Evolutionary conservation across 2,797 vertebrate species (phyloP).

Genomic region (Tamandua tetradactyla): DNA sequence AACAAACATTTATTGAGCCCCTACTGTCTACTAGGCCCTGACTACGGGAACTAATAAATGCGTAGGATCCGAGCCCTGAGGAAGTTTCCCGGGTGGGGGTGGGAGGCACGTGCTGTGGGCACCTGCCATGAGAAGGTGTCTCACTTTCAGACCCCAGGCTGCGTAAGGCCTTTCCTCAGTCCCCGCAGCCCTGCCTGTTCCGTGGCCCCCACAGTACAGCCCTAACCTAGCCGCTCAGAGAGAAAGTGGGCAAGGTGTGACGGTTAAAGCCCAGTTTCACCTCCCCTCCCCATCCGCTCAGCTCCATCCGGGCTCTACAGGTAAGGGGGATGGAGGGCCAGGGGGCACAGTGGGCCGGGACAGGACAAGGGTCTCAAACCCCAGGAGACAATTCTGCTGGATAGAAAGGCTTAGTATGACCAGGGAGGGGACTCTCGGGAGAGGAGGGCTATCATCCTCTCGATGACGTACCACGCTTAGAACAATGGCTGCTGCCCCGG

Average conservation of each 20-base stretch:
- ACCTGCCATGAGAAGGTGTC: accelerated
- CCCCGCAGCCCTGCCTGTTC: background rate
- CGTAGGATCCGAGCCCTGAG: background rate
- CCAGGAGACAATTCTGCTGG: background rate
- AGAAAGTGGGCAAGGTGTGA: background rate
- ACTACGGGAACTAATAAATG: background rate
- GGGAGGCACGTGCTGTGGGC: background rate
- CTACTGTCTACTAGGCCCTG: background rate
- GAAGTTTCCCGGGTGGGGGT: background rate
- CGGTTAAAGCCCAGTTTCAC: background rate
- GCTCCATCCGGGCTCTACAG: background rate
- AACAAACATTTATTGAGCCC: too few relatives aligned
- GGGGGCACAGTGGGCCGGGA: too few relatives aligned
- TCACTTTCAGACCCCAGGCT: background rate
- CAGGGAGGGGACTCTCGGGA: background rate
- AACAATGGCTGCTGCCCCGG: background rate
- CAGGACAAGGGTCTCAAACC: background rate
- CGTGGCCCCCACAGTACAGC: background rate
- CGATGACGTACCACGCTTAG: background rate
- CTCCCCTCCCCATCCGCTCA: too few relatives aligned
- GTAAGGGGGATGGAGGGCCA: accelerated
- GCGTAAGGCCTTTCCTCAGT: background rate
- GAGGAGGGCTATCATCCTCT: too few relatives aligned
- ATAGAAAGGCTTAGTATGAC: background rate
- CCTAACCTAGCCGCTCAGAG: background rate